Base-by-base conservation (phyloP, 2,888 invertebrate genomes). In the Cremastobaeus sp. region DNA sequence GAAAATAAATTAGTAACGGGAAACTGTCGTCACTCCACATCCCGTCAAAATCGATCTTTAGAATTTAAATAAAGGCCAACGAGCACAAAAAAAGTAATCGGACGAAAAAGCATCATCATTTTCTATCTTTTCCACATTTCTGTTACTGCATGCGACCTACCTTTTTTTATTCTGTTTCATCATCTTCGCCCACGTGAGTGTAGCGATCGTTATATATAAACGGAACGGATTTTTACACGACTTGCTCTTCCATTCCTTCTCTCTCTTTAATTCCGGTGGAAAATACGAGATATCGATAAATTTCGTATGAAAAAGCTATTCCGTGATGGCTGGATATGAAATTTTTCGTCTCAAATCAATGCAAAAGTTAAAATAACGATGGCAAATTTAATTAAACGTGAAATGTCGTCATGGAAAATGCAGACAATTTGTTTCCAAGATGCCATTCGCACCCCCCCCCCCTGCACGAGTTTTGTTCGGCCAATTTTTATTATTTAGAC, bases 141-240 rank as follows among this genome's bases (percentile, higher is more conserved):
- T 54, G 71, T 75, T 66, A 57, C 66, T 39, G 62, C 35, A 41
- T 57, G 66, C 71, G 66, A 75, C 66, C 74, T 45, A 75, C 52
- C 70, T 71, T 65, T 65, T 59, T 75, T 75, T 68, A 64, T 71
- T 71, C 75, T 71, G 75, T 75, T 75, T 71, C 75, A 68, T 75
- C 75, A 75, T 75, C 75, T 75, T 71, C 59, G 75, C 54, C 68
- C 66, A 41, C 37, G 65, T 32, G 75, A 75, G 59, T 62, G 68
- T 75, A 75, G 72, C 75, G 75, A 75, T 75, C 75, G 75, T 75
- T 72, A 75, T 71, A 75, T 64, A 72, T 64, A 71, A 74, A 66
- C 66, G 70, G 65, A 45, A 60, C 70, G 66, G 64, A 74, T 74
- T 74, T 74, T 70, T 75, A 65, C 62, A 71, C 66, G 54, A 52